These are phyloP conservation scores for Automeris io DNA, from an alignment of 2,888 invertebrate species.

Conservation along the genomic window DNA sequence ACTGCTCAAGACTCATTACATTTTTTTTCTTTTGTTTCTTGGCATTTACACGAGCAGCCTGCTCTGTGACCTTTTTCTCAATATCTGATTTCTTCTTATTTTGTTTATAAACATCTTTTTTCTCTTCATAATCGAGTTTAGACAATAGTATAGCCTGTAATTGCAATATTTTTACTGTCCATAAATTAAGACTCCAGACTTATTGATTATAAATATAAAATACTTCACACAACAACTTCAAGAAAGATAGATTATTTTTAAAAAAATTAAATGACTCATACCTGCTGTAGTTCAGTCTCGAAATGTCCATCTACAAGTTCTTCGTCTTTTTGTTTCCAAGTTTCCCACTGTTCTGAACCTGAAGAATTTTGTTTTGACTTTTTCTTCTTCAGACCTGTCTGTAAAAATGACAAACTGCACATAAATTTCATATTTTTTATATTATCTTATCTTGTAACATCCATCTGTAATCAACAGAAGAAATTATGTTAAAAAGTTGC, in stretches of 20 bases:
- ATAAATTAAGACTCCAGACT: too few species aligned
- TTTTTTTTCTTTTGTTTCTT: slow-evolving; percentile 80
- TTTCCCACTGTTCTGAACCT: slow-evolving; percentile 80
- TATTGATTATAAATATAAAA: too few species aligned
- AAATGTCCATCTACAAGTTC: slow-evolving; percentile 80
- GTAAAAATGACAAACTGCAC: slow-evolving; percentile 4
- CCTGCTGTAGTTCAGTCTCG: slow-evolving; percentile 79
- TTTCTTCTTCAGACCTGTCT: slow-evolving; percentile 52
- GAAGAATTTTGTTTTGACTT: slow-evolving; percentile 65
- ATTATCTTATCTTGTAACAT: too few species aligned
- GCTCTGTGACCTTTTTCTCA: slow-evolving; percentile 44
- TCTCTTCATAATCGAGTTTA: slow-evolving; percentile 83
- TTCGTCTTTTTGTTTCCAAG: slow-evolving; percentile 84
- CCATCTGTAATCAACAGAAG: too few species aligned
- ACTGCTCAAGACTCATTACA: slow-evolving; percentile 85
- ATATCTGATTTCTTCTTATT: slow-evolving; percentile 55
- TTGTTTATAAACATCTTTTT: slow-evolving; percentile 71
- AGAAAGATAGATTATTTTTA: background rate
- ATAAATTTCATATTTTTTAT: too few species aligned
- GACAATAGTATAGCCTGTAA: slow-evolving; percentile 84
- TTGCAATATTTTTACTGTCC: too few species aligned
- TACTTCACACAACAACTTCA: too few species aligned
- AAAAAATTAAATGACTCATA: slow-evolving; percentile 28
- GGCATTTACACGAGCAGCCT: slow-evolving; percentile 38
- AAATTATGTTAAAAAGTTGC: too few species aligned